Base-by-base conservation (phyloP, 2,888 invertebrate species). In the Fragum fragum region DNA sequence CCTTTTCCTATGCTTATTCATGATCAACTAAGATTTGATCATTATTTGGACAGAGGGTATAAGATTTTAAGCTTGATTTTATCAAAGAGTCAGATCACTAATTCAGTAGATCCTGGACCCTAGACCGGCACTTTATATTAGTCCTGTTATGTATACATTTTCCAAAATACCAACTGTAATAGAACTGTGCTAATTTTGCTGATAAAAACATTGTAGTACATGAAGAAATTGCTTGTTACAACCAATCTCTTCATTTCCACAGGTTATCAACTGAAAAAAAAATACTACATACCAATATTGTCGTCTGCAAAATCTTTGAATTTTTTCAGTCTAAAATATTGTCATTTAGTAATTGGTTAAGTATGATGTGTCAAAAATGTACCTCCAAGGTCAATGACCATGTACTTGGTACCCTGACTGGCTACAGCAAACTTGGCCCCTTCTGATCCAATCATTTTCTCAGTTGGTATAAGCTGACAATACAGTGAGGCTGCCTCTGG, bases 321-420 rank as follows among this genome's bases (percentile, higher is more conserved):
- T 21, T 59, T 23, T 2, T 23, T 7, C 32, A 11, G 61, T 32
- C 2, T 28, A 1, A 28, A 32, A 29, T 6, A 61, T 1, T 32
- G 3, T 16, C 57, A 6, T 11, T 57, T 9, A 21, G 57, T 26
- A 23, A 23, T 5, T 21, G n/a, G n/a, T n/a, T n/a, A n/a, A n/a
- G n/a, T n/a, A n/a, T n/a, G n/a, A n/a, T n/a, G n/a, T 6, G 18
- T 2, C 11, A 23, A 23, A 70, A 32, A 16, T 5, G 28, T 77
- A 84, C 81, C 81, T 78, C 81, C 81, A 28, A 79, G 36, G 29
- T 84, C 81, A 23, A 84, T 81, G 21, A 84, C 79, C 84, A 84
- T 84, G 68, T 81, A 84, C 21, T 84, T 81, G 1, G 79, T 61
- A 7, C 81, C 84, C 18, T 81, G 70, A 23, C 68, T 81, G 1